A percentile compares a stretch with the other conserved stretches of the same genome.
Conservation (phyloP, 2,888 invertebrate species). For the Scaptomyza cyrtandrae region DNA sequence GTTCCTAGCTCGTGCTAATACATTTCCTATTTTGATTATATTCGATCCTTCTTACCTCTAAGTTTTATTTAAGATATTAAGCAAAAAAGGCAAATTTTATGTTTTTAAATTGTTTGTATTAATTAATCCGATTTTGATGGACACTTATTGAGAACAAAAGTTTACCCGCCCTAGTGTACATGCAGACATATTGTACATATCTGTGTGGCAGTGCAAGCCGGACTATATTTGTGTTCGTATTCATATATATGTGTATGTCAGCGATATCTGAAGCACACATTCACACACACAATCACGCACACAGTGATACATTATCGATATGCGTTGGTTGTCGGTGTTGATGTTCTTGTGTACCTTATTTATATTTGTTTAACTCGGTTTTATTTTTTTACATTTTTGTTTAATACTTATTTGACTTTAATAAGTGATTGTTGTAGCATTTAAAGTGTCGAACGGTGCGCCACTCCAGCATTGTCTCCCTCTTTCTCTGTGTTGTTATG, state of each 20-base stretch:
- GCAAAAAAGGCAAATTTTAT: no score
- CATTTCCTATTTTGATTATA: no score
- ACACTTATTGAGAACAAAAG: no score
- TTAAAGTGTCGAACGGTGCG: constrained; percentile 75
- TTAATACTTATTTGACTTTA: constrained; percentile 82
- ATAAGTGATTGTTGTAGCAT: constrained; percentile 81
- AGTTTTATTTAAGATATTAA: no score
- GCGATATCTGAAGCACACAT: constrained; percentile 65
- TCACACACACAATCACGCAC: constrained; percentile 21
- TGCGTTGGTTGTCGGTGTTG: constrained; percentile 37
- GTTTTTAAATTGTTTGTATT: no score
- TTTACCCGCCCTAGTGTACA: neutral
- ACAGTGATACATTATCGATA: constrained; percentile 61
- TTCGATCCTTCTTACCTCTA: no score
- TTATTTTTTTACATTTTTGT: constrained; percentile 63
- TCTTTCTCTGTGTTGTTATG: neutral
- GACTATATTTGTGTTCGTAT: constrained; percentile 34
- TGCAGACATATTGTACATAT: neutral
- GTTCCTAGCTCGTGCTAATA: no score
- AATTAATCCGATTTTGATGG: no score
- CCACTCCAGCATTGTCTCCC: constrained; percentile 38
- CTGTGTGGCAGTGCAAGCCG: constrained; percentile 19
- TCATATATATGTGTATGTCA: constrained; percentile 42
- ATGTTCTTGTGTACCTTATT: constrained; percentile 67
- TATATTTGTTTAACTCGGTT: constrained; percentile 70